Base-by-base conservation (phyloP, 1,140 invertebrate species). In the Thrips palmi region DNA sequence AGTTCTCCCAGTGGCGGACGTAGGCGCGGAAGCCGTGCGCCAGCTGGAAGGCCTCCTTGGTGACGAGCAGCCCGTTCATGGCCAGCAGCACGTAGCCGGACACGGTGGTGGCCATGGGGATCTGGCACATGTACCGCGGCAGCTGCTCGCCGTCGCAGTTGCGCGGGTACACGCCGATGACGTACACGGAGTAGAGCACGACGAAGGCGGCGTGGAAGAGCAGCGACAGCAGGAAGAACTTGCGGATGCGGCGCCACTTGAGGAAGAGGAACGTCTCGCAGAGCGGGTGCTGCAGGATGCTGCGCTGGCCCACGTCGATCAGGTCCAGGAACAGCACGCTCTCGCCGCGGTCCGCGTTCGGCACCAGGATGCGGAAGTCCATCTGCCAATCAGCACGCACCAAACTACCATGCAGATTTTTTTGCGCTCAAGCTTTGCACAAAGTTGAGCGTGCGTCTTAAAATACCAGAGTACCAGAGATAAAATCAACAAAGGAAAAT, bases 201-300 rank as follows among this genome's bases (percentile, higher is more conserved):
- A 84, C 74, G 49, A 83, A 84, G 27, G 80, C 66, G 37, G 81
- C 70, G 54, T 78, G 83, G 47, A 86, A 73, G 29, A 85, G 63
- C 39, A 85, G 57, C 40, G 79, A 63, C 1, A 72, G 77, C 4
- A 83, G 72, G 49, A 86, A 86, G 50, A 83, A 85, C 54, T 81
- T 80, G n/a, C 81, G 63, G 43, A 88, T 84, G 53, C 84, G 83
- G 45, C 82, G 74, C 83, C 83, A 88, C 53, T 86, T 85, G 11
- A 85, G 66, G 49, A 84, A 72, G 0, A 86, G 54, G 54, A 86
- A 86, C 0, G 80, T 79, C 3, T 79, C 77, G 48, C 80, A 84
- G 1, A 86, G 51, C 0, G 82, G 82, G 62, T 86, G 82, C 35
- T 80, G 63, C 1, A 86, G 52, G 10, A 86, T 74, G 50, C 81